These are phyloP conservation scores for Centropus bengalensis DNA, from an alignment of 2,113 vertebrate genomes.

Conservation along the genomic window DNA sequence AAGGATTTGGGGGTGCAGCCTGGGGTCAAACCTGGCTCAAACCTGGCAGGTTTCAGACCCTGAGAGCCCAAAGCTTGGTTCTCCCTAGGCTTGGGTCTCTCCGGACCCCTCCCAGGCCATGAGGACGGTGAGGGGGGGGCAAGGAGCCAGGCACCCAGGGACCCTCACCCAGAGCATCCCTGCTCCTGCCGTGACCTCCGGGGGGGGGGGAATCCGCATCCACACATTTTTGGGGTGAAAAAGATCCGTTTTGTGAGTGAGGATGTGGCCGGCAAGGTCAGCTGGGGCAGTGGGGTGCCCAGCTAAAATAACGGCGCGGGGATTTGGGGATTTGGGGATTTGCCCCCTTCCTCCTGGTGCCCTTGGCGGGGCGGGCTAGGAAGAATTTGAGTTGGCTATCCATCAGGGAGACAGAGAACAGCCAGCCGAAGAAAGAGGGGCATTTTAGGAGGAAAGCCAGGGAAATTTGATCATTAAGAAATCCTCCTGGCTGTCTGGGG, in stretches of 20 bases:
- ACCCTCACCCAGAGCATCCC: not conserved
- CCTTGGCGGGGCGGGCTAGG: slow-evolving; percentile 56
- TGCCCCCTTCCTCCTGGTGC: slow-evolving; percentile 1
- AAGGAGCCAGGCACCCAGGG: fast-evolving
- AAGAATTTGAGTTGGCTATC: slow-evolving; percentile 72
- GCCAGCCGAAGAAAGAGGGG: slow-evolving; percentile 65
- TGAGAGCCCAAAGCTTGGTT: not conserved
- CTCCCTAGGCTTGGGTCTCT: too few relatives aligned
- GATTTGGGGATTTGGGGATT: slow-evolving; percentile 1
- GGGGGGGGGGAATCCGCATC: not conserved
- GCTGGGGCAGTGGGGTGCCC: not conserved
- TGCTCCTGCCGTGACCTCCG: not conserved
- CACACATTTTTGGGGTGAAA: not conserved
- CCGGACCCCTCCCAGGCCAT: not conserved
- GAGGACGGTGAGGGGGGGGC: fast-evolving
- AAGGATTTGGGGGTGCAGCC: not conserved
- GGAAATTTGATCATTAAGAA: slow-evolving; percentile 87
- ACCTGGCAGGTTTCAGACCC: not conserved
- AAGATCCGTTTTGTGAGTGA: fast-evolving
- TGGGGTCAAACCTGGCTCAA: not conserved
- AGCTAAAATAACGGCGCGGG: not conserved
- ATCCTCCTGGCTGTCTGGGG: slow-evolving; percentile 85
- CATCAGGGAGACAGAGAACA: slow-evolving; percentile 78
- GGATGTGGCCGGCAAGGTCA: not conserved
- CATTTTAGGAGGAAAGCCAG: slow-evolving; percentile 78